A percentile compares a stretch with the other conserved stretches of the same genome.
phyloP scores from a whole-genome alignment of 1,140 invertebrate species.

The Psix sp. region DNA sequence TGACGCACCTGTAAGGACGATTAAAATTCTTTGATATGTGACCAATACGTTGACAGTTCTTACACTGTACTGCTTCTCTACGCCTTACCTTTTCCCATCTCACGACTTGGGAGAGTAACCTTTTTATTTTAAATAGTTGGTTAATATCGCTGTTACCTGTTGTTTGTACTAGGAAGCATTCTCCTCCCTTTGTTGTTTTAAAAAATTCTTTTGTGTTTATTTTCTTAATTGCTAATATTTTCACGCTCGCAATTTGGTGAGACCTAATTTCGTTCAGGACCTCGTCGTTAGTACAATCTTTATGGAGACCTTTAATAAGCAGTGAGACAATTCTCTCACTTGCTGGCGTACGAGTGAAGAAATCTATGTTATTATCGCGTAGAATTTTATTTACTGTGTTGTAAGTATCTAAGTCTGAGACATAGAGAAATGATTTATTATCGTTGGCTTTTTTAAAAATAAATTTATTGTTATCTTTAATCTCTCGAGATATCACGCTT shows the following conservation, averaged over 20 bases:
- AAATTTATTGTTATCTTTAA: constrained; percentile 4
- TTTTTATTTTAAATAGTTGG: too few species aligned
- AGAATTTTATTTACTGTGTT: background rate
- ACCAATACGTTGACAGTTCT: constrained; percentile 27
- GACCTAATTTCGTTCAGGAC: background rate
- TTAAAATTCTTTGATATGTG: constrained; percentile 16
- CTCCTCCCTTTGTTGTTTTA: background rate
- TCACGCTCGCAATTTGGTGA: background rate
- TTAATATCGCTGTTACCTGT: too few species aligned
- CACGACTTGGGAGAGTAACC: constrained; percentile 5
- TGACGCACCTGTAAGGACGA: constrained; percentile 11
- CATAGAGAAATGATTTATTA: constrained; percentile 4
- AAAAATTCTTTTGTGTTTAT: constrained; percentile 7
- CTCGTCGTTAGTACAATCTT: background rate
- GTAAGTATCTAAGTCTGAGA: background rate
- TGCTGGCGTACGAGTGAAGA: constrained; percentile 1
- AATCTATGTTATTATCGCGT: background rate
- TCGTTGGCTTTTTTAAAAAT: constrained; percentile 6
- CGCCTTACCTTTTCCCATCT: constrained; percentile 20
- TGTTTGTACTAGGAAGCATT: background rate
- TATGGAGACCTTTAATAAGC: constrained; percentile 8
- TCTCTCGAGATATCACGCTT: too few species aligned
- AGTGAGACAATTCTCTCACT: constrained; percentile 4
- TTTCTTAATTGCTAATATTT: constrained; percentile 1
- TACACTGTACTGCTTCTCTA: constrained; percentile 24